Base-by-base conservation (phyloP, 1,140 invertebrate genomes). In the Oreohelix idahoensis region DNA sequence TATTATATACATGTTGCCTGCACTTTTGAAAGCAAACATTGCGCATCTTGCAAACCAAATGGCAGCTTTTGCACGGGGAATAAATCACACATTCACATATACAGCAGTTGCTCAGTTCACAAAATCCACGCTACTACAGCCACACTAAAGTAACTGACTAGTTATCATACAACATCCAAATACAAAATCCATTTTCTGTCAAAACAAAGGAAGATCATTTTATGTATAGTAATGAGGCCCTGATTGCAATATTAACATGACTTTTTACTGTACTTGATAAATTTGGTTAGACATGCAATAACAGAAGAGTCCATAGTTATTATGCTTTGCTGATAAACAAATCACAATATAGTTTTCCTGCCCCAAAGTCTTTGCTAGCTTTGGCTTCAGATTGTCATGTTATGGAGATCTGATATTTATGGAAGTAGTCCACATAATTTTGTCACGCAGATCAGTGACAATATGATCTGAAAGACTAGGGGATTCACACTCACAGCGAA, bases 381-480 rank as follows among this genome's bases (percentile, higher is more conserved):
- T 38, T 36, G n/a, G 32, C 5, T 35, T 23, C n/a, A 23, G 10
- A 10, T 38, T n/a, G 8, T 5, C 35, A 8, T 73, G 35, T 13
- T n/a, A 35, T 8, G 5, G 26, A 8, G 26, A 35, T 23, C 8
- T 35, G 8, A 11, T 10, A 11, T 69, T n/a, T 10, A n/a, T 66
- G 63, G n/a, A 66, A 66, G 63, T 23, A 58, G 51, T 58, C 2
- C 53, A 23, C 10, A 49, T 8, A 49, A 8, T 49, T 8, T 49
- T 49, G 11, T 26, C 53, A 66, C 5, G 77, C 66, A 63, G 17
- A 35, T 80, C 79, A 45, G 29, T 80, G 79, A 73, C 58, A 69
- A 11, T 45, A 35, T 42, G 26, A 45, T 71, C 69, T 80, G 79
- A 80, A 80, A 80, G 79, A 80, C 79, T 71, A 1, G n/a, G 78